phyloP scores from a whole-genome alignment of 2,888 invertebrate species.

The Chloromyia formosa region DNA sequence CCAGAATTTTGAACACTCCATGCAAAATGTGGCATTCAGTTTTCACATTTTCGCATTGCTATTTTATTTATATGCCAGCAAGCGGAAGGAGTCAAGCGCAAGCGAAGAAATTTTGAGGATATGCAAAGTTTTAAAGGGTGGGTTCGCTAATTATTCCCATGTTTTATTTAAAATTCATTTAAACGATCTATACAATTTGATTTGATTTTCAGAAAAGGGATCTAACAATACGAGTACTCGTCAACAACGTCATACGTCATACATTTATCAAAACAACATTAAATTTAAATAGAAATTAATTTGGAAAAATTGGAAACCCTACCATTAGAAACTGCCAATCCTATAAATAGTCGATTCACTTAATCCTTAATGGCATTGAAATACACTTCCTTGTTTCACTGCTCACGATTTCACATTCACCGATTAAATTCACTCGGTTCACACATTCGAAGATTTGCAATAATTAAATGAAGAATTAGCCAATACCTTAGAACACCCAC shows the following conservation, averaged over 20 bases:
- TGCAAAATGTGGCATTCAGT: conserved; percentile 14
- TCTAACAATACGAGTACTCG: no score
- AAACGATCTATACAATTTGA: no score
- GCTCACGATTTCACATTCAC: neutral
- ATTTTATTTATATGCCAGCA: conserved; percentile 40
- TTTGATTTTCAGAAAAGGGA: no score
- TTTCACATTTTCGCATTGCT: conserved; percentile 36
- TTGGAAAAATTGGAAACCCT: neutral
- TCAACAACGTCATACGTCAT: no score
- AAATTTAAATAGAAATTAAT: conserved; percentile 7
- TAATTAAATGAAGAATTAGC: neutral
- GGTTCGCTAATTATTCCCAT: conserved; percentile 42
- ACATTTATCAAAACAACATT: neutral
- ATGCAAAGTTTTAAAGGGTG: conserved; percentile 31
- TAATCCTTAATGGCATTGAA: no score
- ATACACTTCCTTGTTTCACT: neutral
- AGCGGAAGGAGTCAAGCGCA: conserved; percentile 34
- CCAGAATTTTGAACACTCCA: conserved; percentile 14
- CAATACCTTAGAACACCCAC: conserved; percentile 21
- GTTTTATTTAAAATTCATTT: conserved; percentile 35
- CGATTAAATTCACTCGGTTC: neutral
- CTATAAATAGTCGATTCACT: no score
- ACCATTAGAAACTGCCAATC: neutral
- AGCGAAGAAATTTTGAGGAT: conserved; percentile 11
- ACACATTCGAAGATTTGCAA: neutral